Percentiles rank a stretch among this genome's conserved stretches.
Conservation (phyloP, 2,888 invertebrate species). For the Spodoptera exigua region DNA sequence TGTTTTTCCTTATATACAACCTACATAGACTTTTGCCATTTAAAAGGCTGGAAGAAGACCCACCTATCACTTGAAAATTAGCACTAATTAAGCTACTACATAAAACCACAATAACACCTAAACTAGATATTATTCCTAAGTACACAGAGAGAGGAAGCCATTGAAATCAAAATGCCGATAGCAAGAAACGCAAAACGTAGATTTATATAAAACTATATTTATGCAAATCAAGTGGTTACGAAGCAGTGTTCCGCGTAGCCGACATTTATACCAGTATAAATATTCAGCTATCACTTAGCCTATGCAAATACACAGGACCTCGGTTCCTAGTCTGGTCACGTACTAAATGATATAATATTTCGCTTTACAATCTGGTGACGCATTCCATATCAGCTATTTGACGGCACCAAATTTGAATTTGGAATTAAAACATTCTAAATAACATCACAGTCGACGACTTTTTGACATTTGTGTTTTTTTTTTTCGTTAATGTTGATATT, state of each 20-base stretch:
- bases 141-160: slow-evolving; percentile 3
- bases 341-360: slow-evolving; percentile 62
- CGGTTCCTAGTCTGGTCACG: slow-evolving; percentile 50
- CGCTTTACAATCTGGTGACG: slow-evolving; percentile 35
- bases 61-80: too few relatives aligned
- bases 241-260: slow-evolving; percentile 68
- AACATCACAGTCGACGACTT: too few relatives aligned
- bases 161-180: slow-evolving; percentile 16
- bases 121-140: slow-evolving; percentile 17
- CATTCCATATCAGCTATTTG: slow-evolving; percentile 38
- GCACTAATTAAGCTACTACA: too few relatives aligned
- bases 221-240: slow-evolving; percentile 72
- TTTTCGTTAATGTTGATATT: too few relatives aligned
- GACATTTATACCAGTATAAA: slow-evolving; percentile 76
- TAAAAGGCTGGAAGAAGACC: not conserved
- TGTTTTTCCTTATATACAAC: too few relatives aligned
- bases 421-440: too few relatives aligned
- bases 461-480: too few relatives aligned
- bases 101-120: not conserved
- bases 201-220: slow-evolving; percentile 60
- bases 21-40: not conserved
- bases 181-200: slow-evolving; percentile 28
- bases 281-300: slow-evolving; percentile 80
- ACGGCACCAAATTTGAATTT: too few relatives aligned
- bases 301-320: slow-evolving; percentile 76